Evolutionary conservation across 2,797 vertebrate species (phyloP).

Genomic region (Paramormyrops hopkinsi): DNA sequence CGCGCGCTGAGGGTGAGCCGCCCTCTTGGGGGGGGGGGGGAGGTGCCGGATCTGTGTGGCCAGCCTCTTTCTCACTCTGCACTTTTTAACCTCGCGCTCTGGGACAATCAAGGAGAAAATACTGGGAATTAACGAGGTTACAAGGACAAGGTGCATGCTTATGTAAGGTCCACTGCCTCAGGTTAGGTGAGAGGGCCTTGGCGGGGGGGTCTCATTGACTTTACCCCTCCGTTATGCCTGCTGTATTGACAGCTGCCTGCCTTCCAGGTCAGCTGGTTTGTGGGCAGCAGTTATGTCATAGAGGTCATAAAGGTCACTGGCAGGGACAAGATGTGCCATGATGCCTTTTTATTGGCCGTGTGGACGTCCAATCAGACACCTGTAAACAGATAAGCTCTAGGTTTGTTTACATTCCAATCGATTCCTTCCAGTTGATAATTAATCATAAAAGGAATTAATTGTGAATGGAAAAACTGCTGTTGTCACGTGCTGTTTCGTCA

Average conservation of each 20-base stretch:
- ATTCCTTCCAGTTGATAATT: background rate
- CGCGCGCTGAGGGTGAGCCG: constrained; percentile 42
- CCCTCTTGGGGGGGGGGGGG: background rate
- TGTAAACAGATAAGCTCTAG: background rate
- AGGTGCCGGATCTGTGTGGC: constrained; percentile 27
- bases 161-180: constrained; percentile 51
- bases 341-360: background rate
- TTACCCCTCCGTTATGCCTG: constrained; percentile 44
- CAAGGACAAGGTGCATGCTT: constrained; percentile 42
- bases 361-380: background rate
- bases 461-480: background rate
- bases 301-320: background rate
- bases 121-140: constrained; percentile 52
- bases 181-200: constrained; percentile 47
- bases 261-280: background rate
- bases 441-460: background rate
- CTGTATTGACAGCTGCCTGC: constrained; percentile 32
- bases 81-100: constrained; percentile 41
- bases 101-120: constrained; percentile 51
- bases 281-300: constrained; percentile 7
- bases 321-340: background rate
- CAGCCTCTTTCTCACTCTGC: constrained; percentile 36
- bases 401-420: background rate
- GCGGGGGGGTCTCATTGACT: constrained; percentile 29
- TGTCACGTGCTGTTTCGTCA: background rate